A percentile compares a stretch with the other conserved stretches of the same genome.
phyloP scores from a whole-genome alignment of 2,888 invertebrate species.

The Elysia crispata region DNA sequence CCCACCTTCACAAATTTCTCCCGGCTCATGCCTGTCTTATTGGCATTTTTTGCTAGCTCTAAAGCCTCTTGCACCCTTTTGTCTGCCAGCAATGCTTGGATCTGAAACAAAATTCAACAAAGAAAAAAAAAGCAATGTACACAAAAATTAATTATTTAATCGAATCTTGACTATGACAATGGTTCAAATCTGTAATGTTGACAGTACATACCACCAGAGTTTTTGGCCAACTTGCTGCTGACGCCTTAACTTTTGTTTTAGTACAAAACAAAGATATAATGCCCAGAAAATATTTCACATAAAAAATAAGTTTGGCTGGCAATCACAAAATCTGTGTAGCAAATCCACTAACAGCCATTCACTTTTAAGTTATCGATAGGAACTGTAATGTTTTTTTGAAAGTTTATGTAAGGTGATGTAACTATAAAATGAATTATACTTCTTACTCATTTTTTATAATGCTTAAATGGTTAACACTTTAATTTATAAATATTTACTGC shows the following conservation, averaged over 20 bases:
- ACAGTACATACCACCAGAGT: too few species aligned
- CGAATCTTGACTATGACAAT: too few species aligned
- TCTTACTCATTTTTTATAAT: neutral
- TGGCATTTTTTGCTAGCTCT: constrained; percentile 78
- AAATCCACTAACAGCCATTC: neutral
- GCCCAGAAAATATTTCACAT: too few species aligned
- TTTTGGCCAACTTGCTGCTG: too few species aligned
- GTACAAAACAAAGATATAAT: too few species aligned
- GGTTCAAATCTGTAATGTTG: too few species aligned
- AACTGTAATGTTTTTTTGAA: neutral
- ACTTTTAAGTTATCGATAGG: neutral
- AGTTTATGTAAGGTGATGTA: neutral
- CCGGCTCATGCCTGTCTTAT: constrained; percentile 74
- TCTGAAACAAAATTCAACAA: constrained; percentile 63
- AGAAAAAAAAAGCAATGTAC: neutral
- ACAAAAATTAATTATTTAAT: too few species aligned
- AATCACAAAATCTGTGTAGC: too few species aligned
- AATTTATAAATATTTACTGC: neutral
- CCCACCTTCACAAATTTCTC: constrained; percentile 77
- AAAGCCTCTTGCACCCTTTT: constrained; percentile 79
- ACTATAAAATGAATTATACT: neutral
- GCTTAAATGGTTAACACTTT: too few species aligned
- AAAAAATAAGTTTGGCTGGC: too few species aligned
- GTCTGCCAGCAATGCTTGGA: constrained; percentile 77
- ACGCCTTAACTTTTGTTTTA: too few species aligned